Base-by-base conservation (phyloP, 2,113 vertebrate species). In the Campylomormyrus tamandua region DNA sequence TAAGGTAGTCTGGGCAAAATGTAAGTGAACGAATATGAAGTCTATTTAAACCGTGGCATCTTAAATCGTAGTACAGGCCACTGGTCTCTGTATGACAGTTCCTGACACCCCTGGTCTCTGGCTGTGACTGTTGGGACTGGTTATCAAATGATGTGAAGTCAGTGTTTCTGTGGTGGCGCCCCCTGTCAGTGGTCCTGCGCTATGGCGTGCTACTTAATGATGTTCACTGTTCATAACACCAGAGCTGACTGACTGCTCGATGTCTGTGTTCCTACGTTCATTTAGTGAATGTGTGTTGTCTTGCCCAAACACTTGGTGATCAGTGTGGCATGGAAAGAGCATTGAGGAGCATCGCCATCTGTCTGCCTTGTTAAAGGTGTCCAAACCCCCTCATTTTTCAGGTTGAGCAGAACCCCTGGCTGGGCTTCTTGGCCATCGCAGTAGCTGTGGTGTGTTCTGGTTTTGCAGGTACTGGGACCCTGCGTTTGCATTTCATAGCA, bases 391-490 rank as follows among this genome's bases (percentile, higher is more conserved):
- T 74, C 21, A 49, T 88, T 48, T 95, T 95, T 62, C 95, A 99
- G 98, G 92, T 99, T 93, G 97, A 97, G 90, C 98, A 99, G 93
- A 98, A 98, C 90, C 97, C 97, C 0, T 89, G 96, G 83, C 24
- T 98, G 27, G 98, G 98, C 1, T 98, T 99, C 90, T 90, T 94
- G 0, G 98, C 98, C 0, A 96, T 99, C 85, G 97, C 96, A 10
- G 83, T 99, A 85, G 98, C 98, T 50, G 98, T 99, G 0, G 6
- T 99, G 8, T 99, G 98, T 90, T 99, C 98, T 80, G 98, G 98
- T 94, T 99, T 99, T 96, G 98, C 98, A 97, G 98, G 98, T 99
- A 96, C 49, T 83, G 46, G 74, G 2, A 9, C 83, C 21, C 17
- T 84, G 83, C 1, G 19, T 45, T 45, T 42, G 7, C 27, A 35